Base-by-base conservation (phyloP, 1,140 invertebrate species). In the Agraylea sexmaculata region DNA sequence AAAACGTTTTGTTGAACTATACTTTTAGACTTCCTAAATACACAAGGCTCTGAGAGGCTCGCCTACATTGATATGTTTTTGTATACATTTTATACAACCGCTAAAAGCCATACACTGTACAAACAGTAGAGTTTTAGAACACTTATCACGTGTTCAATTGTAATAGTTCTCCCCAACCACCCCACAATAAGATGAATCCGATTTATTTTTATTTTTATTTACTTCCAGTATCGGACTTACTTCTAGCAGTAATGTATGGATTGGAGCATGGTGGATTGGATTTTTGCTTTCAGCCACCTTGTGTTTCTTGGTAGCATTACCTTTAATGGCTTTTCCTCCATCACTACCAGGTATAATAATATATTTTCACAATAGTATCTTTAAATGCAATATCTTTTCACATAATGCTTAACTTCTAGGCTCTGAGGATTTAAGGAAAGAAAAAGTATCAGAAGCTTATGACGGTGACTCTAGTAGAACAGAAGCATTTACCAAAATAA, bases 261-360 rank as follows among this genome's bases (percentile, higher is more conserved):
- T 89, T 29, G 85, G 85, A 6, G 83, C 83, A 17, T 89, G 85
- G 85, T 89, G 85, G 85, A 66, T 87, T 20, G 83, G 84, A 4
- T 88, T 87, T 53, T 58, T 86, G 3, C 61, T 80, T 0, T 74
- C 75, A 0, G 78, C 75, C 0, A 11, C 75, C 1, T 53, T 80
- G 8, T 79, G 78, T 49, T 58, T 84, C 10, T 50, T 80, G 0
- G 69, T 85, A 3, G 71, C 80, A 0, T 53, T 85, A 37, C 82
- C 83, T 5, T 62, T 87, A 3, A 61, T 83, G 34, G 75, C 74
- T 0, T 85, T 83, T 55, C 83, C 83, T 0, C 64, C 73, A 44
- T 68, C 73, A 40, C 54, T 87, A 43, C 81, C 80, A 42, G 79
- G 76, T 78, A 57, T 45, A 45, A 40, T n/a, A n/a, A 11, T 20